A percentile compares a stretch with the other conserved stretches of the same genome.
These are phyloP conservation scores for Araneus ventricosus DNA, from an alignment of 1,140 invertebrate species.

Conservation along the genomic window DNA sequence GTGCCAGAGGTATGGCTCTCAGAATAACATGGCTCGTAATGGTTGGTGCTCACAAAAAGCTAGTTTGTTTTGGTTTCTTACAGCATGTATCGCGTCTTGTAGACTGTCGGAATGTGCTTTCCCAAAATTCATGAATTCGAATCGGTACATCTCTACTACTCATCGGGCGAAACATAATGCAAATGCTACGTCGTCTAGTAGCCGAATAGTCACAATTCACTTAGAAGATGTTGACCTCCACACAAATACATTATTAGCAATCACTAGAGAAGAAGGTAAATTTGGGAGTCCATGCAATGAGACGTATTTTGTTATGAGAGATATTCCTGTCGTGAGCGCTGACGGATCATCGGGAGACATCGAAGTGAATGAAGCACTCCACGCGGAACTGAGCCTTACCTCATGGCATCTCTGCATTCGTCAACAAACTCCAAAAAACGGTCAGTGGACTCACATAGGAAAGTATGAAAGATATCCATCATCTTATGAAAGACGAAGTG, in stretches of 20 bases:
- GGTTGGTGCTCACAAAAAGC: conserved; percentile 18
- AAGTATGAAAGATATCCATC: conserved; percentile 64
- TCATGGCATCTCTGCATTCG: conserved; percentile 64
- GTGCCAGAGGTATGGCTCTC: conserved; percentile 55
- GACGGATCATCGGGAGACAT: conserved; percentile 61
- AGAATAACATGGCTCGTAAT: conserved; percentile 64
- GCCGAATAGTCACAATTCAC: conserved; percentile 35
- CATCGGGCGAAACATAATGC: conserved; percentile 1
- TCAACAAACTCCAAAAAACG: conserved; percentile 34
- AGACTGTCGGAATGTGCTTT: conserved; percentile 2
- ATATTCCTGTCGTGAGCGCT: conserved; percentile 27
- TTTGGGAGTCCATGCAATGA: conserved; percentile 54
- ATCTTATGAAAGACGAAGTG: not conserved
- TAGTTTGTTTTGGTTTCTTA: conserved; percentile 35
- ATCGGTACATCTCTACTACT: not conserved
- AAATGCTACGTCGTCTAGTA: not conserved
- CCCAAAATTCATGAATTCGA: not conserved
- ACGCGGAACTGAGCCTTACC: not conserved
- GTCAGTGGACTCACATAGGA: conserved; percentile 61
- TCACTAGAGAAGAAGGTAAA: conserved; percentile 50
- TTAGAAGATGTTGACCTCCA: conserved; percentile 70
- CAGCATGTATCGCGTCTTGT: not conserved
- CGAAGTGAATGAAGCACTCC: conserved; percentile 28
- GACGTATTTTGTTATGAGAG: conserved; percentile 42
- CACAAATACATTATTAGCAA: conserved; percentile 38